Percentiles rank a stretch among this genome's conserved stretches.
Evolutionary conservation across 2,113 vertebrate species (phyloP).

Genomic region (Emydocephalus ijimae): DNA sequence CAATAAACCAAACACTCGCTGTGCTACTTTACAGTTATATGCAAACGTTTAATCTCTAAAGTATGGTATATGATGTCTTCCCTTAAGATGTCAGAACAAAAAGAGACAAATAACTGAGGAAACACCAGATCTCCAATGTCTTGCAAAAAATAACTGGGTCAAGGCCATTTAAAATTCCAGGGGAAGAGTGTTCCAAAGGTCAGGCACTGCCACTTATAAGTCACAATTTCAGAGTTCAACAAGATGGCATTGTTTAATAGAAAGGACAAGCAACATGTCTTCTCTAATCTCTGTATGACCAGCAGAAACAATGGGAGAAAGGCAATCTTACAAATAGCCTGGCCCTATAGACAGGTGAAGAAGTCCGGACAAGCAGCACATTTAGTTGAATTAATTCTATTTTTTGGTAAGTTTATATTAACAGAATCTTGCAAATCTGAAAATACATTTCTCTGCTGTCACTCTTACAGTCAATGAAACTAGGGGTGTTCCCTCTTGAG

Average conservation of each 20-base stretch:
- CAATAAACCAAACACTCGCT: not conserved
- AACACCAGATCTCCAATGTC: not conserved
- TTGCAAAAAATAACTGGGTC: not conserved
- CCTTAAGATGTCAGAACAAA: not conserved
- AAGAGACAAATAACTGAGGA: not conserved
- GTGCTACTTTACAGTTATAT: not conserved
- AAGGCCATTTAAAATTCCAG: not conserved
- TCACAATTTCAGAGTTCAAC: not conserved
- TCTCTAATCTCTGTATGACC: not conserved
- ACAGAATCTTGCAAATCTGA: not conserved
- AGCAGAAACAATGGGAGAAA: not conserved
- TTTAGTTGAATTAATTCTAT: not conserved
- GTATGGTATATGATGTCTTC: not conserved
- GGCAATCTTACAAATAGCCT: not conserved
- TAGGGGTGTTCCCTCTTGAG: not conserved
- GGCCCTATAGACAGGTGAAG: not conserved
- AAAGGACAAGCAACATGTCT: not conserved
- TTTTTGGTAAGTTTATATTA: not conserved
- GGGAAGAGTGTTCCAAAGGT: not conserved
- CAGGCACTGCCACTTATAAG: not conserved
- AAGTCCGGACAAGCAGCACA: not conserved
- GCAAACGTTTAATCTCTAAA: not conserved
- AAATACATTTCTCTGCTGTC: not conserved
- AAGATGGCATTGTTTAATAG: not conserved
- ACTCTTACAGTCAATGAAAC: not conserved